Base-by-base conservation (phyloP, 2,888 invertebrate genomes). In the Branchellion lobata region DNA sequence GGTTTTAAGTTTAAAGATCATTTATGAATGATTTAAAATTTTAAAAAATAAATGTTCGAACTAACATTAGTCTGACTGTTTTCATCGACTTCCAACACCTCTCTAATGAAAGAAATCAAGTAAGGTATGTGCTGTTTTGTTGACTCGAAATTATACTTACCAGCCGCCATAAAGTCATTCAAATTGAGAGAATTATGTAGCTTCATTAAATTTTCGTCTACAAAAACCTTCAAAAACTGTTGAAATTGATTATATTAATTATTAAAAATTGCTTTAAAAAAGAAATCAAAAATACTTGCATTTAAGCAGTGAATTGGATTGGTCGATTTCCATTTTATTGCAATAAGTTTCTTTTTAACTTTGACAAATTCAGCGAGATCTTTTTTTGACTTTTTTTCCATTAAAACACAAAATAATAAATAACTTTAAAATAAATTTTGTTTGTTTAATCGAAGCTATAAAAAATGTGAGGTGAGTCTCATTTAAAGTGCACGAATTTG, bases 381-480 rank as follows among this genome's bases (percentile, higher is more conserved):
- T 57, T 57, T 57, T 24, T 24, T 57, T 24, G 61, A 24, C 61
- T 18, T 57, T 57, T 57, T 57, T n/a, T 57, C 61, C 61, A 57
- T 57, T 40, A n/a, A n/a, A n/a, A n/a, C n/a, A n/a, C n/a, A n/a
- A n/a, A n/a, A n/a, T n/a, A n/a, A n/a, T n/a, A n/a, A n/a, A n/a
- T n/a, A n/a, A n/a, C n/a, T n/a, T n/a, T n/a, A n/a, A n/a, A n/a
- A n/a, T n/a, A n/a, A n/a, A n/a, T n/a, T n/a, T n/a, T n/a, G n/a
- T n/a, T n/a, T n/a, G n/a, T n/a, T n/a, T n/a, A n/a, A n/a, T n/a
- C n/a, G n/a, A n/a, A n/a, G n/a, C n/a, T n/a, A n/a, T n/a, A n/a
- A n/a, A n/a, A n/a, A n/a, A n/a, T n/a, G n/a, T n/a, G n/a, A n/a
- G n/a, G n/a, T n/a, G n/a, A n/a, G n/a, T n/a, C n/a, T n/a, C n/a